Evolutionary conservation across 2,888 invertebrate species (phyloP).

Genomic region (Ectropis crepuscularia): DNA sequence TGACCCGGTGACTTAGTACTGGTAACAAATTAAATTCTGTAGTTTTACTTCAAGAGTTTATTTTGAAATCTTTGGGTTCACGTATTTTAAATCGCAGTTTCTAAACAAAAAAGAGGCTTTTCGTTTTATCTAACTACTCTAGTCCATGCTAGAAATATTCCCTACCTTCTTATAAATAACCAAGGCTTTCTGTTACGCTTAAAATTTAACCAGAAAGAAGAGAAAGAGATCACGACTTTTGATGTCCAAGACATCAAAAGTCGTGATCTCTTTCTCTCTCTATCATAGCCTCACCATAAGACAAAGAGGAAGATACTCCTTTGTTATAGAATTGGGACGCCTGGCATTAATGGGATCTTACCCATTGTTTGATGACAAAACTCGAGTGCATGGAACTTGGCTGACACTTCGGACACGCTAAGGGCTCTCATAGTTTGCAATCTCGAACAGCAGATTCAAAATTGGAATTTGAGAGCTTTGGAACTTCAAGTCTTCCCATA

Average conservation of each 20-base stretch:
- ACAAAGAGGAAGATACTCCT: conserved; percentile 22
- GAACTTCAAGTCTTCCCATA: not conserved
- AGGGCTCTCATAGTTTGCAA: conserved; percentile 24
- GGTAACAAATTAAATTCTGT: no score
- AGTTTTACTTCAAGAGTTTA: no score
- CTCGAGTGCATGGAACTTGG: conserved; percentile 33
- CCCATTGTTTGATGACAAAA: conserved; percentile 40
- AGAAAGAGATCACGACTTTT: no score
- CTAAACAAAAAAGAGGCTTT: no score
- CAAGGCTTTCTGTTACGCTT: no score
- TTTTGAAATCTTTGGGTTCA: no score
- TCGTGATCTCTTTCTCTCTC: conserved; percentile 1
- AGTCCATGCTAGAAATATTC: no score
- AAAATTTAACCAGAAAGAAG: no score
- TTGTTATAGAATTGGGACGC: conserved; percentile 28
- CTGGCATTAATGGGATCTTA: conserved; percentile 30
- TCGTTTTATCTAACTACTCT: no score
- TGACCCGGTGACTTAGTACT: no score
- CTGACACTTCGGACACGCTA: conserved; percentile 25
- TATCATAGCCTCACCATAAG: conserved; percentile 18
- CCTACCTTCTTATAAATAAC: no score
- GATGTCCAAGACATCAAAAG: conserved; percentile 7
- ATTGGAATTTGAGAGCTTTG: conserved; percentile 7
- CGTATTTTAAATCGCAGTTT: no score
- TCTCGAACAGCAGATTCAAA: conserved; percentile 13